Evolutionary conservation across 2,888 invertebrate species (phyloP), one percentile per base, ranked within the genome.

Genomic region (Coelinius sp.): DNA sequence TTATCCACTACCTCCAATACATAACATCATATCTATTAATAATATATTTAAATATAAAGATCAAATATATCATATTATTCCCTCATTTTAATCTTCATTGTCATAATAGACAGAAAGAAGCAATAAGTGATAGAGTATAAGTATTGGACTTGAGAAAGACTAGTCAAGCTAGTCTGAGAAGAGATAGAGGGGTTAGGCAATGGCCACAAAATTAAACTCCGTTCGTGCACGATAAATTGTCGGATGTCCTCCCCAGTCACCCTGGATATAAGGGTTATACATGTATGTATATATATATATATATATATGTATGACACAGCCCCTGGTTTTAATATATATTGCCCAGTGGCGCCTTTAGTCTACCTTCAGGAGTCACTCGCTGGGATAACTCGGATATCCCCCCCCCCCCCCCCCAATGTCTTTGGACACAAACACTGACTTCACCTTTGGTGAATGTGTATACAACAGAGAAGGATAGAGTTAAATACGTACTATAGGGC

Each of bases 201-300:
- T 77, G 68, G 76, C 71, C 75, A 77, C 80, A 79, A 79, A 81
- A 83, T 81, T 79, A 81, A 79, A 81, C 80, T 79, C 77, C 78
- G 79, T 78, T 77, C 73, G 78, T 77, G 77, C 76, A 68, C 81
- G 80, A 83, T 83, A 82, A 81, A 83, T 83, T 79, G 78, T 78
- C 78, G 77, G 73, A 80, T 77, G 80, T 82, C 81, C 80, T 81
- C 78, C 78, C 77, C 79, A 79, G 79, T 78, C 74, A 76, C 74
- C 70, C 46, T 69, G 77, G 74, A 73, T 76, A 77, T 76, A 74
- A 77, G 76, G 76, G 73, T 67, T 71, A 71, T 68, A 62, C 46
- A n/a, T n/a, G n/a, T n/a, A n/a, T n/a, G n/a, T n/a, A n/a, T n/a
- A n/a, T n/a, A n/a, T n/a, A n/a, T 27, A 49, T 66, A 71, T 25